Evolutionary conservation across 2,113 vertebrate species (phyloP).

Genomic region (Cyprinodon tularosa): DNA sequence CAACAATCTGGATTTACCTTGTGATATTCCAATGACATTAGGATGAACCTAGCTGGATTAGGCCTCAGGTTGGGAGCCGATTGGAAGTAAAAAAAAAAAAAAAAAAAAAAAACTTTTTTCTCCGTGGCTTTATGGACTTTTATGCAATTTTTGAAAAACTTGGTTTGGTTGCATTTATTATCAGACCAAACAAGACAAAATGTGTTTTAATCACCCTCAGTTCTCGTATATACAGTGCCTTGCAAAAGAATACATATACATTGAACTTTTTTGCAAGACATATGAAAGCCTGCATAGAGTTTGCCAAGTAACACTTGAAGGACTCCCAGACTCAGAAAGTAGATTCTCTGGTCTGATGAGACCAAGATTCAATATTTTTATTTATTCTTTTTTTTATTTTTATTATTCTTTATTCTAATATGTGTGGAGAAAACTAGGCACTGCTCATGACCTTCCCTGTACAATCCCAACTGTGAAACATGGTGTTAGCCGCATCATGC

Average conservation of each 20-base stretch:
- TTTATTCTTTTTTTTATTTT: too few relatives aligned
- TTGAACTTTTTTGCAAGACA: background rate
- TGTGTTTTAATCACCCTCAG: conserved; percentile 30
- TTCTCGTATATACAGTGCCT: conserved; percentile 10
- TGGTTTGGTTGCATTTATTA: conserved; percentile 30
- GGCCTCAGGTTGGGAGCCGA: conserved; percentile 33
- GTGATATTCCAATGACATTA: conserved; percentile 65
- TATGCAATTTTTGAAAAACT: conserved; percentile 30
- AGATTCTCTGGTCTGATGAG: too few relatives aligned
- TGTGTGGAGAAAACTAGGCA: too few relatives aligned
- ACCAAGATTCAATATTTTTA: too few relatives aligned
- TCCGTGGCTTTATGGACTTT: conserved; percentile 54
- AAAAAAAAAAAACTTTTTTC: conserved; percentile 54
- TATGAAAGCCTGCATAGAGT: too few relatives aligned
- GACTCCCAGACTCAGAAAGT: too few relatives aligned
- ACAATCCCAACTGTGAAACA: background rate
- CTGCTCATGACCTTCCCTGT: background rate
- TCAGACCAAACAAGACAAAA: conserved; percentile 36
- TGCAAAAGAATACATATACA: background rate
- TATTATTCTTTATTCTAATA: too few relatives aligned
- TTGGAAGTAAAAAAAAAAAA: conserved; percentile 49
- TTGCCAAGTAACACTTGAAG: too few relatives aligned
- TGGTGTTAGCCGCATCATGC: background rate
- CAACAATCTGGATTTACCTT: conserved; percentile 69
- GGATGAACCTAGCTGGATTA: conserved; percentile 56